Percentiles rank a stretch among this genome's conserved stretches.
Conservation (phyloP, 2,888 invertebrate genomes). For the Muscina levida region DNA sequence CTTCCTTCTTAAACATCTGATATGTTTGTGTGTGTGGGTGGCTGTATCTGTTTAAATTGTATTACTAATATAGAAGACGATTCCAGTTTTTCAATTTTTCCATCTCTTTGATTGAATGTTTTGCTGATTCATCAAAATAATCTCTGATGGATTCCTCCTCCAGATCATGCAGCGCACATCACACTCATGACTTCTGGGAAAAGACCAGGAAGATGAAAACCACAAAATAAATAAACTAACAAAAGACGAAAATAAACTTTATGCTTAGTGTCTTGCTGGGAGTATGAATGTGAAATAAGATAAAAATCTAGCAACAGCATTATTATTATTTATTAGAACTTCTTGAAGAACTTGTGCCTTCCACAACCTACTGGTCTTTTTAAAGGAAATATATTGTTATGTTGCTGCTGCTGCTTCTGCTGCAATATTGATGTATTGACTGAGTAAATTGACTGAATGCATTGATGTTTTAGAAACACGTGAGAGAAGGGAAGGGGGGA, state of each 20-base stretch:
- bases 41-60: too few relatives aligned
- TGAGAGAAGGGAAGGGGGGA: slow-evolving; percentile 1
- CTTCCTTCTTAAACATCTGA: too few relatives aligned
- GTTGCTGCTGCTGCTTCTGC: neutral
- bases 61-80: too few relatives aligned
- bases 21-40: too few relatives aligned
- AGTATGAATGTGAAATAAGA: neutral
- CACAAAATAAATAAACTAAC: slow-evolving; percentile 57
- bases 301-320: neutral
- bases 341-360: neutral
- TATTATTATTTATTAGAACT: neutral
- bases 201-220: slow-evolving; percentile 53
- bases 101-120: neutral
- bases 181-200: slow-evolving; percentile 22
- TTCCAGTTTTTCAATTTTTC: too few relatives aligned
- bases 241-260: slow-evolving; percentile 49
- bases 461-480: neutral
- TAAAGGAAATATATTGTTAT: too few relatives aligned
- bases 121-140: slow-evolving; percentile 4
- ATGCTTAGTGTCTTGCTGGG: slow-evolving; percentile 32
- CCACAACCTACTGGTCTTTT: too few relatives aligned
- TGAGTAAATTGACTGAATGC: too few relatives aligned
- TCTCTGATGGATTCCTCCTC: neutral
- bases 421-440: neutral
- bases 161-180: neutral